Evolutionary conservation across 1,140 invertebrate genomes (phyloP), one percentile per base, ranked within the genome.

Genomic region (Trinorchestia longiramus): DNA sequence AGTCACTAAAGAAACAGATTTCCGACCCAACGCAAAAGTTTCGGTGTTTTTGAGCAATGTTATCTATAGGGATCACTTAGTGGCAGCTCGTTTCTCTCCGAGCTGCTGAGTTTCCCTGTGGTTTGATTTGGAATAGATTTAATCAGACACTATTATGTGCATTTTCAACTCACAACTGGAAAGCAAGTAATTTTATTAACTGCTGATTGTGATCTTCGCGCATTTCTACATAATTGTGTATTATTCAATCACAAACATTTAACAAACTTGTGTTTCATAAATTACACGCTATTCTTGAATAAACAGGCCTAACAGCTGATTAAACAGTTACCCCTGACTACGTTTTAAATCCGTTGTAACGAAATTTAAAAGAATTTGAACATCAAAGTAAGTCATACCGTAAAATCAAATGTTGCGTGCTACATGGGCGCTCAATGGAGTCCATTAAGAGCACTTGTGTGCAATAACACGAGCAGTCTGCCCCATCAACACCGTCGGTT

Each of bases 361-460:
- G 3, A 11, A 77, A 3, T 77, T 77, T 3, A 77, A 28, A 28
- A 77, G 8, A 77, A 19, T 77, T 77, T 11, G 62, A 77, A 77
- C 62, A 77, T 77, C 11, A 77, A 77, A 3, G 62, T 28, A 36
- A 77, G 28, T 36, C 1, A 28, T 77, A 36, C 8, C 11, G 62
- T 36, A 77, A 77, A 77, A 77, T 77, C 62, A 77, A 77, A 36
- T 36, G 62, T 77, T 11, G 62, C 62, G 8, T 36, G 28, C 62
- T 23, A 77, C 28, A 77, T 36, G 3, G 62, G 28, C 8, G 28
- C 62, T 77, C 62, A 77, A 77, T 77, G 4, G 92, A 42, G 43
- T 94, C 92, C 92, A 94, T 94, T 94, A 47, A 43, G 44, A 44
- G 41, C 92, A 94, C 92, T 94, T 94, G 6, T 28, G 6, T 94